Conservation (phyloP, 2,113 vertebrate species). For the Misgurnus anguillicaudatus region DNA sequence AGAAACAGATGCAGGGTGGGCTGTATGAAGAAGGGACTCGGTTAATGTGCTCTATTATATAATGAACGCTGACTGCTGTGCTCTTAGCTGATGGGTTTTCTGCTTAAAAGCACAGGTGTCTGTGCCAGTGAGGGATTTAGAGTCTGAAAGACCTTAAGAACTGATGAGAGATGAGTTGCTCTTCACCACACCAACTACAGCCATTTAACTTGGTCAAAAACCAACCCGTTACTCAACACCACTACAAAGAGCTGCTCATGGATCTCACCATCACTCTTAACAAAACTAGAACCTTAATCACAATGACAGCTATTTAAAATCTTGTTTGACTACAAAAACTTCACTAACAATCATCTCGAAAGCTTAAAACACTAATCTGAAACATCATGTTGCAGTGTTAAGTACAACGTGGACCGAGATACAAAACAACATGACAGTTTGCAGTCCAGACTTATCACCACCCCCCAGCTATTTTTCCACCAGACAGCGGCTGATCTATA, state of each 20-base stretch:
- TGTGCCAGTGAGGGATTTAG: conserved; percentile 6
- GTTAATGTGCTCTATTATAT: conserved; percentile 47
- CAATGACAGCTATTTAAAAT: background rate
- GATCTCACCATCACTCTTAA: conserved; percentile 13
- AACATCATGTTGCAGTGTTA: background rate
- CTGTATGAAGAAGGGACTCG: conserved; percentile 17
- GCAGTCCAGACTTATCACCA: background rate
- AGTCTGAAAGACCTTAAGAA: conserved; percentile 45
- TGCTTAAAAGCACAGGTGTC: conserved; percentile 27
- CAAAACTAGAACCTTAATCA: too few relatives aligned
- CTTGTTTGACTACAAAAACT: background rate
- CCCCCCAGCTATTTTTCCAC: background rate
- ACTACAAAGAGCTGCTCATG: background rate
- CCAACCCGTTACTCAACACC: background rate
- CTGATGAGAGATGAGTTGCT: conserved; percentile 43
- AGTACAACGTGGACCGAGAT: background rate
- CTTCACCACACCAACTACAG: conserved; percentile 17
- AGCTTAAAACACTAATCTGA: background rate
- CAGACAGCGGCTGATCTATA: conserved; percentile 15
- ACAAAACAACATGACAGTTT: background rate
- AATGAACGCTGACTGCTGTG: conserved; percentile 22
- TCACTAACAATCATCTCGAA: background rate
- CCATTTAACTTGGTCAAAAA: conserved; percentile 28
- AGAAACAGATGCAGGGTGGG: background rate
- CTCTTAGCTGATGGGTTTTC: conserved; percentile 52